A percentile compares a stretch with the other conserved stretches of the same genome.
Evolutionary conservation across 2,888 invertebrate species (phyloP).

Genomic region (Euspilapteryx auroguttella): DNA sequence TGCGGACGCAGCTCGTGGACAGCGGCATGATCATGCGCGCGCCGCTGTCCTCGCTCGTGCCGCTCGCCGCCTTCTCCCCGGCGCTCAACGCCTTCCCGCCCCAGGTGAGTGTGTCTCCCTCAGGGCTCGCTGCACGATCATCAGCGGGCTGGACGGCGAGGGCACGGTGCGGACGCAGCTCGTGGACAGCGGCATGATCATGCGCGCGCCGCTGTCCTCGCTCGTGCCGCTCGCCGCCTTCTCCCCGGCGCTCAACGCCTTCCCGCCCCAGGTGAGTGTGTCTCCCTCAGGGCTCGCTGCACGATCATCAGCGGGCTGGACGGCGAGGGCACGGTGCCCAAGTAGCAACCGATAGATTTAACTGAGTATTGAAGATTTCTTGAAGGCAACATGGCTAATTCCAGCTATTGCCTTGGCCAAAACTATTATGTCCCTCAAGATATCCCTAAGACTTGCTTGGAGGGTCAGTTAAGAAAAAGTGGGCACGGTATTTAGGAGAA

Average conservation of each 20-base stretch:
- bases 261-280: constrained; percentile 56
- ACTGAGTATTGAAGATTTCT: too few species aligned
- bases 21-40: constrained; percentile 45
- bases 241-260: constrained; percentile 59
- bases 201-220: constrained; percentile 46
- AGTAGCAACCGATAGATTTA: too few species aligned
- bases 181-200: constrained; percentile 44
- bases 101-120: too few species aligned
- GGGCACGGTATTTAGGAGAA: too few species aligned
- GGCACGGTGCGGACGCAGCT: constrained; percentile 48
- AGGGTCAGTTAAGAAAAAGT: too few species aligned
- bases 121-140: constrained; percentile 46
- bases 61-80: constrained; percentile 46
- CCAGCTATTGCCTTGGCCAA: too few species aligned
- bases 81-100: constrained; percentile 58
- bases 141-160: constrained; percentile 45
- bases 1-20: constrained; percentile 47
- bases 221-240: constrained; percentile 41
- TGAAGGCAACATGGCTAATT: too few species aligned
- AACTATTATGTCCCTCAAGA: too few species aligned
- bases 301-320: constrained; percentile 43
- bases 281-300: constrained; percentile 48
- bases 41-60: constrained; percentile 45
- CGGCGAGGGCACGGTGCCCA: constrained; percentile 47
- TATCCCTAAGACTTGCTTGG: too few species aligned